Conservation (phyloP, 2,797 vertebrate genomes). For the Taenioides sp. region DNA sequence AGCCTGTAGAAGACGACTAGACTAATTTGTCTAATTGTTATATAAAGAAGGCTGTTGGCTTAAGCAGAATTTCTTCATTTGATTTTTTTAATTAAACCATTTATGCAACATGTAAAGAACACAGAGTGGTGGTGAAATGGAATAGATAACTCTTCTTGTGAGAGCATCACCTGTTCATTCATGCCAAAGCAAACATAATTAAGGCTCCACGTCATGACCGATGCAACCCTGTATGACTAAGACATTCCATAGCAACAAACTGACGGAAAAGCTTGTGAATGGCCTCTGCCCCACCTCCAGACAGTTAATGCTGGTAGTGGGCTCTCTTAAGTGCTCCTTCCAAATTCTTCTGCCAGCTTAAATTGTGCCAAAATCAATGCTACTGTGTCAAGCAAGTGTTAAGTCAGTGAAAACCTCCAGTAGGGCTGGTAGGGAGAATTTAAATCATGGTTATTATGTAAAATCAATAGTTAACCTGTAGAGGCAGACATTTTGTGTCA, state of each 20-base stretch:
- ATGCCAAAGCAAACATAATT: constrained; percentile 5
- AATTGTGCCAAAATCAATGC: constrained; percentile 34
- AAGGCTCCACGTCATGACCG: constrained; percentile 9
- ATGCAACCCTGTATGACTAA: constrained; percentile 34
- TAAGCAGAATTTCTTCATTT: too few species aligned
- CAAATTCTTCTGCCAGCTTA: constrained; percentile 27
- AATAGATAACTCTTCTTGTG: background rate
- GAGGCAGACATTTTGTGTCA: too few species aligned
- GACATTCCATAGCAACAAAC: constrained; percentile 11
- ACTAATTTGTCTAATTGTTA: too few species aligned
- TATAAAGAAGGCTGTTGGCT: too few species aligned
- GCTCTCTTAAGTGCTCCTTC: constrained; percentile 56
- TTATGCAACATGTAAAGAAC: too few species aligned
- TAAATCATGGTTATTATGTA: too few species aligned
- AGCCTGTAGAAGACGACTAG: too few species aligned
- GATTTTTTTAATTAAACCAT: too few species aligned
- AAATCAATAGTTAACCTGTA: too few species aligned
- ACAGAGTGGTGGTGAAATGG: too few species aligned
- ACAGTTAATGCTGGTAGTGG: constrained; percentile 64
- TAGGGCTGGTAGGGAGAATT: background rate
- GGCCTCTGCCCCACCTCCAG: constrained; percentile 36
- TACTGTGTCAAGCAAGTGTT: background rate
- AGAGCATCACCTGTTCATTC: constrained; percentile 2
- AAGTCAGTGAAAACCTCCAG: background rate
- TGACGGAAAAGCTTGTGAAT: constrained; percentile 19